Conservation (phyloP, 2,888 invertebrate genomes). For the Brenthis ino region DNA sequence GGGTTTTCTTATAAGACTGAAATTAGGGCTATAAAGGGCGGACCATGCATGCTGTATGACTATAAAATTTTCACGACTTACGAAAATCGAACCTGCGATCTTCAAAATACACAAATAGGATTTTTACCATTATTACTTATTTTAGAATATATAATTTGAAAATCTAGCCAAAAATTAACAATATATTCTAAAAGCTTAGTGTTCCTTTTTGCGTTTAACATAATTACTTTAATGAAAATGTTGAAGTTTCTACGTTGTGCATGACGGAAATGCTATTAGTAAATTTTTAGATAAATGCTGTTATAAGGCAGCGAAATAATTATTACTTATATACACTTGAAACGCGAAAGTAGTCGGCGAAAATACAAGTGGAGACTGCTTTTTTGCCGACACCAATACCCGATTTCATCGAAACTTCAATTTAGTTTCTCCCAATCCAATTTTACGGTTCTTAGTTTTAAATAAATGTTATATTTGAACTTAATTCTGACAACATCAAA, state of each 20-base stretch:
- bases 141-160: no score
- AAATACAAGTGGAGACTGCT: background rate
- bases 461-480: slow-evolving; percentile 17
- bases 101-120: no score
- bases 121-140: no score
- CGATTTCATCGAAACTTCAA: slow-evolving; percentile 13
- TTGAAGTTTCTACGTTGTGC: slow-evolving; percentile 2
- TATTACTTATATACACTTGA: background rate
- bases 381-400: slow-evolving; percentile 3
- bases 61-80: no score
- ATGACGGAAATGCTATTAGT: slow-evolving; percentile 8
- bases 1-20: background rate
- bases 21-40: no score
- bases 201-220: background rate
- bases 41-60: no score
- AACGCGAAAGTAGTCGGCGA: background rate
- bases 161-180: no score
- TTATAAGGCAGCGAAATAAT: no score
- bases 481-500: slow-evolving; percentile 9
- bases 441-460: slow-evolving; percentile 20
- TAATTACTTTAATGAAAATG: slow-evolving; percentile 12
- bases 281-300: background rate
- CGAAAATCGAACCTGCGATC: no score
- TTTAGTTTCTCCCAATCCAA: slow-evolving; percentile 17
- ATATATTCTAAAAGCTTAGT: no score